Evolutionary conservation across 2,888 invertebrate genomes (phyloP).

Genomic region (Halictus ligatus): DNA sequence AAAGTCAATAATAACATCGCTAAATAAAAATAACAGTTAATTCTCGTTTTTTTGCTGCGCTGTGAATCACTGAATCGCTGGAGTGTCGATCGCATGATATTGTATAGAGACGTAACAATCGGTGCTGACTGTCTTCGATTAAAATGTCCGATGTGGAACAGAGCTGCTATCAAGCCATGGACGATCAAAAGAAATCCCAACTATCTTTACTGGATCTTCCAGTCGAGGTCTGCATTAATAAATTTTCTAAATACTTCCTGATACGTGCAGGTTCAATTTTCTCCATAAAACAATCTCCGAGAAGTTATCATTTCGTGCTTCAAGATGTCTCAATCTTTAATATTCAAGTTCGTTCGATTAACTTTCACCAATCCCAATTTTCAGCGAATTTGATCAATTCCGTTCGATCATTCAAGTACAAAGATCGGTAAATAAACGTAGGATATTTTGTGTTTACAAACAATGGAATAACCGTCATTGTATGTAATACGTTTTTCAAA

Average conservation of each 20-base stretch:
- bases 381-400: background rate
- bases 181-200: slow-evolving; percentile 35
- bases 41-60: background rate
- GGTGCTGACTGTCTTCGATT: slow-evolving; percentile 10
- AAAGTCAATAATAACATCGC: slow-evolving; percentile 41
- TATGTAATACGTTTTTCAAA: background rate
- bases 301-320: background rate
- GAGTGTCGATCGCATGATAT: slow-evolving; percentile 55
- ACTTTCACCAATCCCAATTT: background rate
- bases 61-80: slow-evolving; percentile 18
- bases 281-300: background rate
- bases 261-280: background rate
- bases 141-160: slow-evolving; percentile 69
- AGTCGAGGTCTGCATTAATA: slow-evolving; percentile 74
- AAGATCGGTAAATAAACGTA: background rate
- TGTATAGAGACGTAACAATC: slow-evolving; percentile 32
- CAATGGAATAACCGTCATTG: slow-evolving; percentile 16
- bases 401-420: background rate
- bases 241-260: background rate
- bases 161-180: slow-evolving; percentile 30
- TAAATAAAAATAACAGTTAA: slow-evolving; percentile 15
- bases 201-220: slow-evolving; percentile 78
- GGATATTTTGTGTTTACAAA: slow-evolving; percentile 50
- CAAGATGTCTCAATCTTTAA: background rate
- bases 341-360: background rate